Evolutionary conservation across 2,113 vertebrate genomes (phyloP), one percentile per base, ranked within the genome.

Genomic region (Scomber scombrus): DNA sequence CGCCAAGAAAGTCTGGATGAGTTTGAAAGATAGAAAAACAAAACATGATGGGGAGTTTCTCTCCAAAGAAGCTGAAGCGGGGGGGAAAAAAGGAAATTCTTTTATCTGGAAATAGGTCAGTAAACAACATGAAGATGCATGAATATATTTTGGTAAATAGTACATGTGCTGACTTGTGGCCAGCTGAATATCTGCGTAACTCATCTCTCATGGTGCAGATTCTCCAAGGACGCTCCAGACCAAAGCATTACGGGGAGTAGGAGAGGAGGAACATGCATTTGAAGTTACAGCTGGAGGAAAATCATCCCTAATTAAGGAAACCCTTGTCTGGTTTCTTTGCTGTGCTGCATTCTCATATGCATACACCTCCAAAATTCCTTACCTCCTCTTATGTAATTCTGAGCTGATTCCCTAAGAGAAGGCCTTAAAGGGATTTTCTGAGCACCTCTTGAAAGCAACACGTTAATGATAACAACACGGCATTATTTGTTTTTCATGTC

Each of bases 401-500:
- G 76, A 76, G 60, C 65, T 80, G 77, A 83, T 75, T 89, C 74
- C 72, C 81, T 54, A 70, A 71, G 66, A 85, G 55, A 62, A 80
- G 34, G 66, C 83, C 86, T 86, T 34, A 21, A 69, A 85, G 76
- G 86, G 81, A 82, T 86, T 86, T 81, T 66, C 56, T 64, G 52
- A 89, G 82, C 62, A 52, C 74, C 63, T 86, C 75, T 80, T 83
- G 73, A 86, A 89, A 86, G 61, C 52, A 69, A 81, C 80, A 60
- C 45, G 7, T 66, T 78, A 85, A 88, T 73, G 69, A 90, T 84
- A 90, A 84, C 80, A 80, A 73, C 81, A 71, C 60, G 13, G 46
- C 51, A 62, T 82, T 80, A 74, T 85, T 92, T 89, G 84, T 87
- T 89, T 85, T 70, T 79, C 23, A 83, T 71, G 82, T 87, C 69